phyloP scores from a whole-genome alignment of 1,140 invertebrate genomes.

The Elysia chlorotica region DNA sequence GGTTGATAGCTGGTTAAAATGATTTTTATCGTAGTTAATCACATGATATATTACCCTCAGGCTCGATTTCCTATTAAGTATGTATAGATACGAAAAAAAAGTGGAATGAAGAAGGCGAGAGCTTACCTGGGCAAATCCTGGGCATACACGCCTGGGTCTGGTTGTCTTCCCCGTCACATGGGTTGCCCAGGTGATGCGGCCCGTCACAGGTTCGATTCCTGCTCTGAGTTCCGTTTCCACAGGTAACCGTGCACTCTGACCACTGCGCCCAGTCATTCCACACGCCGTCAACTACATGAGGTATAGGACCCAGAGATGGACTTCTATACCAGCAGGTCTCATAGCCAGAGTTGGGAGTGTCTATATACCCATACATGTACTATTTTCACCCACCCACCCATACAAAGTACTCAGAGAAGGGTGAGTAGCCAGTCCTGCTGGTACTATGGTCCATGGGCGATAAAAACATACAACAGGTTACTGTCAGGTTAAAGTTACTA shows the following conservation, averaged over 20 bases:
- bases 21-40: too few species aligned
- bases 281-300: conserved; percentile 36
- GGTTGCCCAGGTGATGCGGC: conserved; percentile 45
- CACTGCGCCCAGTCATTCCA: conserved; percentile 35
- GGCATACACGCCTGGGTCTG: conserved; percentile 46
- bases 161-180: conserved; percentile 41
- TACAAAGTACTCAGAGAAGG: conserved; percentile 1
- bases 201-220: conserved; percentile 34
- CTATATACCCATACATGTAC: not conserved
- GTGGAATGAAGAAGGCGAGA: too few species aligned
- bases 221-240: conserved; percentile 40
- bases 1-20: too few species aligned
- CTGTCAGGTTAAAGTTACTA: too few species aligned
- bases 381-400: not conserved
- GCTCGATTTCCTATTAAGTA: too few species aligned
- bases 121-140: conserved; percentile 55
- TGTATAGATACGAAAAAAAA: too few species aligned
- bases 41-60: too few species aligned
- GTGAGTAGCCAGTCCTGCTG: not conserved
- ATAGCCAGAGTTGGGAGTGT: not conserved
- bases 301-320: not conserved
- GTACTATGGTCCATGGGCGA: not conserved
- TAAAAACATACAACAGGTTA: too few species aligned
- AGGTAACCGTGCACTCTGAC: conserved; percentile 35
- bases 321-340: not conserved